Evolutionary conservation across 2,888 invertebrate genomes (phyloP).

Genomic region (Trissoscelio sp.): DNA sequence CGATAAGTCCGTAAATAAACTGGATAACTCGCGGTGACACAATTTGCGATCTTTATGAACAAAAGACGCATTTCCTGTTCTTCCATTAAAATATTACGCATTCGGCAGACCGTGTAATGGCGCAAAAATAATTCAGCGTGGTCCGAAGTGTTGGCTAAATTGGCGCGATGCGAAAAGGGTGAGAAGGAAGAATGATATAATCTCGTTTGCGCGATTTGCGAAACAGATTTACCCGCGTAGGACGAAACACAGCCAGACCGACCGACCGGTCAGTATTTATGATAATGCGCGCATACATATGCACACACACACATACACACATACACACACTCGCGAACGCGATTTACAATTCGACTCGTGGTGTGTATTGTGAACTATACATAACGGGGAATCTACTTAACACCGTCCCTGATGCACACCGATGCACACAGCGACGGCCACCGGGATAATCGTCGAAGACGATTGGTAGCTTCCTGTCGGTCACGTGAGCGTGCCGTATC

Average conservation of each 20-base stretch:
- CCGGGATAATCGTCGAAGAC: slow-evolving; percentile 83
- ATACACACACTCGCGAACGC: slow-evolving; percentile 1
- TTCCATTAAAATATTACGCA: slow-evolving; percentile 56
- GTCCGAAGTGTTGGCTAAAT: slow-evolving; percentile 31
- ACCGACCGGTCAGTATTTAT: slow-evolving; percentile 78
- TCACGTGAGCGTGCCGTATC: slow-evolving; percentile 81
- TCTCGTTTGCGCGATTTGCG: slow-evolving; percentile 80
- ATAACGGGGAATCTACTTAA: slow-evolving; percentile 80
- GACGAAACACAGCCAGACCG: slow-evolving; percentile 78
- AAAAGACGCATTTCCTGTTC: slow-evolving; percentile 64
- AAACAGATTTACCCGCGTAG: slow-evolving; percentile 83
- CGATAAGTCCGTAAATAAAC: slow-evolving; percentile 48
- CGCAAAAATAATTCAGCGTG: slow-evolving; percentile 58
- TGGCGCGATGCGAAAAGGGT: slow-evolving; percentile 61
- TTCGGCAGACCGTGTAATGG: slow-evolving; percentile 57
- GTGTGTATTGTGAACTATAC: slow-evolving; percentile 61
- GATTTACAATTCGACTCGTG: slow-evolving; percentile 63
- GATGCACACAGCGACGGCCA: slow-evolving; percentile 69
- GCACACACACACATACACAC: slow-evolving; percentile 16
- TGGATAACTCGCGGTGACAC: slow-evolving; percentile 52
- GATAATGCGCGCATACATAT: slow-evolving; percentile 77
- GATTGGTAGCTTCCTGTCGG: slow-evolving; percentile 83
- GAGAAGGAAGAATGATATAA: slow-evolving; percentile 77
- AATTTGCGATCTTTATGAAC: slow-evolving; percentile 53
- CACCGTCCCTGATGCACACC: slow-evolving; percentile 80